A percentile compares a stretch with the other conserved stretches of the same genome.
These are phyloP conservation scores for Chauna torquata DNA, from an alignment of 2,113 vertebrate genomes.

Conservation along the genomic window DNA sequence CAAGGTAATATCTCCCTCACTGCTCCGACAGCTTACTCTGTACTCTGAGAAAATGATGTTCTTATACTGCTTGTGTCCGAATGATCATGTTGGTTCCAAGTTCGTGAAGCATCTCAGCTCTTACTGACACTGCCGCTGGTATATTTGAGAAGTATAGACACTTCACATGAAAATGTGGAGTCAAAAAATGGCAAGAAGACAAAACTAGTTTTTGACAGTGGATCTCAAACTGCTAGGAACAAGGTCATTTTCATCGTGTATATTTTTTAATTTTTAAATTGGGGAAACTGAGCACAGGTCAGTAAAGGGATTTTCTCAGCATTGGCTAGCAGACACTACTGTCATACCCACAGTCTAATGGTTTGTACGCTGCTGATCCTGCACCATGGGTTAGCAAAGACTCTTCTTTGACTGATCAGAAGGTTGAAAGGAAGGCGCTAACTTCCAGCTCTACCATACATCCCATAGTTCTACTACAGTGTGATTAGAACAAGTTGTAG, in stretches of 20 bases:
- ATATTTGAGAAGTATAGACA: neutral
- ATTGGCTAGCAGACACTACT: neutral
- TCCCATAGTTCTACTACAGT: neutral
- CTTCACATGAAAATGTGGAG: neutral
- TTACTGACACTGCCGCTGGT: neutral
- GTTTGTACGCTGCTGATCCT: neutral
- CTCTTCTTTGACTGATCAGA: neutral
- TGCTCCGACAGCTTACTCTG: neutral
- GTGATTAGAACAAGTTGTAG: neutral
- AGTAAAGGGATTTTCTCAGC: neutral
- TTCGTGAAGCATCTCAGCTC: neutral
- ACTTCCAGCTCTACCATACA: neutral
- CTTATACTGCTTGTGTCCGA: neutral
- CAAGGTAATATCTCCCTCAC: constrained; percentile 76
- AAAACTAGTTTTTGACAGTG: neutral
- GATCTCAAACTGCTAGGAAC: neutral
- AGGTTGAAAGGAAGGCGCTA: neutral
- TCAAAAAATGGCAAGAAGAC: neutral
- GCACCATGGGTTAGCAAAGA: neutral
- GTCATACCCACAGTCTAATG: neutral
- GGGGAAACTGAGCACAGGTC: neutral
- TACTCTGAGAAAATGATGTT: neutral
- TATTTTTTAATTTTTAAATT: neutral
- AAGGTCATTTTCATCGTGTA: neutral
- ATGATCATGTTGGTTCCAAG: neutral